Conservation (phyloP, 2,888 invertebrate genomes). For the Hymenopus coronatus region DNA sequence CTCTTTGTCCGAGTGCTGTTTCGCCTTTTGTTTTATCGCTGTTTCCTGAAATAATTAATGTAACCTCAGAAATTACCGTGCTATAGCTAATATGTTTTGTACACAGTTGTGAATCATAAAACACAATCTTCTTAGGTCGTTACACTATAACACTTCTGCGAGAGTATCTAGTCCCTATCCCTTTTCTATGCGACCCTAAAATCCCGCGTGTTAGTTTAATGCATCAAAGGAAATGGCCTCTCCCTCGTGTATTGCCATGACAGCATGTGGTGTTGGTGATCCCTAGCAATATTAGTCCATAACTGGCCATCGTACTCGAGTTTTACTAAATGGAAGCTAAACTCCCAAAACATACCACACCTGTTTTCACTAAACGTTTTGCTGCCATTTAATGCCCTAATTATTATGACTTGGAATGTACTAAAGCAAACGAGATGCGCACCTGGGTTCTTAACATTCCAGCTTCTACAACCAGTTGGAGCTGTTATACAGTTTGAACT, state of each 20-base stretch:
- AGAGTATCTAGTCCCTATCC: neutral
- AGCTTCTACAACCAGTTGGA: neutral
- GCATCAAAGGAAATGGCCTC: neutral
- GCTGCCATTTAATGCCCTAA: neutral
- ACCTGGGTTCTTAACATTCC: neutral
- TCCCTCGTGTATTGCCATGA: neutral
- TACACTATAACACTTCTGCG: neutral
- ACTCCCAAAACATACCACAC: neutral
- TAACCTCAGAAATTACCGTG: too few relatives aligned
- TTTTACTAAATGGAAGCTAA: neutral
- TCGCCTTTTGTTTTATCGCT: too few relatives aligned
- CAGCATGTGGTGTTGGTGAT: neutral
- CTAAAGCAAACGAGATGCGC: neutral
- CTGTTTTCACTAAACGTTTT: neutral
- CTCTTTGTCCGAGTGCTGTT: too few relatives aligned
- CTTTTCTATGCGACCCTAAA: neutral
- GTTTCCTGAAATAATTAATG: too few relatives aligned
- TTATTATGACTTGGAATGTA: neutral
- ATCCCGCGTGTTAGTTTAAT: neutral
- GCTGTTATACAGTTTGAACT: neutral
- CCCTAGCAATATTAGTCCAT: neutral
- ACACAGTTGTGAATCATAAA: neutral
- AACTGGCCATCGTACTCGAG: neutral
- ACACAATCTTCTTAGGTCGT: neutral
- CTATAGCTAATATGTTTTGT: neutral